Evolutionary conservation across 2,797 vertebrate species (phyloP), one percentile per base, ranked within the genome.

Genomic region (Sebastes trivittatus): DNA sequence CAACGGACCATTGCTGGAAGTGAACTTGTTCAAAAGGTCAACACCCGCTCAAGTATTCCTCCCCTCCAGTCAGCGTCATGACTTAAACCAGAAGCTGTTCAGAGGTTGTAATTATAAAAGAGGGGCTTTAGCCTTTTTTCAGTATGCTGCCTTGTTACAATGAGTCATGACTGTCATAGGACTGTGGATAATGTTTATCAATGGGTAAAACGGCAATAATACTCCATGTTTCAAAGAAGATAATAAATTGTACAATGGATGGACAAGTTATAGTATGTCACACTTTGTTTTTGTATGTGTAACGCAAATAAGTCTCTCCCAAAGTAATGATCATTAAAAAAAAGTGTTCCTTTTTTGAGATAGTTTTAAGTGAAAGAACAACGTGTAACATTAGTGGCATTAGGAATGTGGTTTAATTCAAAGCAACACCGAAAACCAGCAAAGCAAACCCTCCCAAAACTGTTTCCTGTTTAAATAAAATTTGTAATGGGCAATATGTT

Each of bases 201-300:
- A 11, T 75, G 63, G 77, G 30, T 64, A 54, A 76, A 89, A 86
- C 1, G 13, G 82, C 87, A 92, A 85, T 84, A 87, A 87, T 69
- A 67, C 18, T 83, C 32, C 5, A 68, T 84, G 69, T 85, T 75
- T 76, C 11, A 80, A 87, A 84, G n/a, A 81, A 3, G 32, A 83
- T 59, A 89, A 89, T 91, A 90, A 91, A 94, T 58, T 82, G 64
- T 87, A 55, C 56, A 68, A 67, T 69, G 73, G 52, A 72, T 83
- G 72, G 25, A 77, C 25, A 73, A 67, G 11, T 77, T 30, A 22
- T 27, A 6, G 1, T 34, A 66, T 72, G 34, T 82, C 22, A 23
- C 58, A 27, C 2, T 46, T 75, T 34, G 8, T 62, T 49, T 82
- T 59, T 27, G 14, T 61, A 6, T 32, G 4, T 46, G 2, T 52